Base-by-base conservation (phyloP, 2,888 invertebrate genomes). In the Yponomeuta sedellus region DNA sequence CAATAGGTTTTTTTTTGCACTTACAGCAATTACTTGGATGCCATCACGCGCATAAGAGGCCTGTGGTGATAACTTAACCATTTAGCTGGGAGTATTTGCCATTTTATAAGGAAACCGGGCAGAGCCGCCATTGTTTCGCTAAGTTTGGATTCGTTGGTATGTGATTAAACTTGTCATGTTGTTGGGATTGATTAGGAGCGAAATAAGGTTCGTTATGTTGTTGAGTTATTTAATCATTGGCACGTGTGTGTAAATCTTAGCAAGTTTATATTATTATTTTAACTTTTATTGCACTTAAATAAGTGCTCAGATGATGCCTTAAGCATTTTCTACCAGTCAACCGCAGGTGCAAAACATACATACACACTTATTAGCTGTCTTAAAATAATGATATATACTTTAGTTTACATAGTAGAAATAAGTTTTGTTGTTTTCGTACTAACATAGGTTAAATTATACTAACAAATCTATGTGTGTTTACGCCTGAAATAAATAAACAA, bases 1-100 rank as follows among this genome's bases (percentile, higher is more conserved):
- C 70, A 68, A 70, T 71, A 64, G 61, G 71, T 74, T 74, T 70
- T 77, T n/a, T 25, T 76, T 64, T 56, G 11, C 57, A 16, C n/a
- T 0, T 16, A 25, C 25, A 1, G 20, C 57, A 64, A 64, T 64
- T 64, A 64, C 34, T 65, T 19, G 58, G 34, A 65, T 65, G 22
- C 65, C 65, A 20, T 34, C 65, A 39, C 40, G 58, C 28, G 59
- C 11, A 34, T 22, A 52, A 22, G 59, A 39, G 59, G 28, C 39
- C 56, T 52, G 22, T 56, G 65, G 65, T 59, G 65, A 65, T 65
- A 65, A 64, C 64, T 64, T 57, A 57, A 64, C 64, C 64, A 64
- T 64, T 64, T 44, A 63, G 12, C 16, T 28, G 16, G 28, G 61
- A 16, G 16, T 52, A 25, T 61, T 22, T 22, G 63, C 12, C 44